Evolutionary conservation across 2,888 invertebrate genomes (phyloP), one percentile per base, ranked within the genome.

Genomic region (Venusia cambrica): DNA sequence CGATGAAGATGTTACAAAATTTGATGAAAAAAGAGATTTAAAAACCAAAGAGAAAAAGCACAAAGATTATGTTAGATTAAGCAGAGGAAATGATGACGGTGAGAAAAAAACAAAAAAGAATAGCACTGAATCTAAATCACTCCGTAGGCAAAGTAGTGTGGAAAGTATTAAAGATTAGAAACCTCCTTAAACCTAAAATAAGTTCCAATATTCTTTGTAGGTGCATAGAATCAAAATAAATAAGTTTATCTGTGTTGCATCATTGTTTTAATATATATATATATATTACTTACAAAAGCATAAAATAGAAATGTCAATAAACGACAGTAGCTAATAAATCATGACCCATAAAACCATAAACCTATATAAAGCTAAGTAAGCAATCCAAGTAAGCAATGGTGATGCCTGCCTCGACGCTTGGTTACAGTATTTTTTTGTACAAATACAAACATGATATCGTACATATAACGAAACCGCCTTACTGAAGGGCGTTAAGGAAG

Each of bases 1-100:
- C 54, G 88, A 92, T 52, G 90, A 90, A 62, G 87, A 90, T 42
- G 64, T 37, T 5, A 26, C 89, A 19, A 84, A 75, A 34, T 43
- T 60, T 1, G 57, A 62, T 29, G 51, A 44, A 3, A 56, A 53
- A 36, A 48, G 48, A 26, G 45, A 48, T 2, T 39, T 40, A 14
- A 52, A 48, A 28, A 37, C 44, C 2, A 53, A 57, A 34, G 39
- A 38, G 10, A 53, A 48, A 17, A 41, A 46, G 9, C 39, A 48
- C n/a, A 55, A 54, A 33, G 33, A 39, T 20, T 51, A 39, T 12
- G 36, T 51, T 5, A 45, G 39, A 35, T 37, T 38, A 11, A 48
- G 51, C 25, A 41, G 48, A 42, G 45, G 43, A 6, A 44, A 42
- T 25, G 42, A 51, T 11, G 44, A 52, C 5, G 16, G 22, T 13